phyloP scores from a whole-genome alignment of 1,140 invertebrate species.

The Neodiprion lecontei region DNA sequence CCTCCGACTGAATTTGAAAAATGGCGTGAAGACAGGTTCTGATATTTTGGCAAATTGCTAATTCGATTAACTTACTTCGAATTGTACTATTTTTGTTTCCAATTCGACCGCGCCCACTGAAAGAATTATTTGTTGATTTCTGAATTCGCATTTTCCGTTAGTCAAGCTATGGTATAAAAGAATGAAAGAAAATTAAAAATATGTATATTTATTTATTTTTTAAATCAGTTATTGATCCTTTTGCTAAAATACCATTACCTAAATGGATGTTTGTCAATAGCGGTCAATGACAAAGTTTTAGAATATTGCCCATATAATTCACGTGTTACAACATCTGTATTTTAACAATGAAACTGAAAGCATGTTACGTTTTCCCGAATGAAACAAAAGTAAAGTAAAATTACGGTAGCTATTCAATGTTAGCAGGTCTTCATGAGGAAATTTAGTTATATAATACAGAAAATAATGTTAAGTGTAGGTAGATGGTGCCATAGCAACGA shows the following conservation, averaged over 20 bases:
- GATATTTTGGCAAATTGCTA: not conserved
- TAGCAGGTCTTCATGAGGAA: not conserved
- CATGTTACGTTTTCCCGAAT: no score
- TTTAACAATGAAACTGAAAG: no score
- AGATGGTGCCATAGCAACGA: slow-evolving; percentile 46
- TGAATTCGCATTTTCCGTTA: no score
- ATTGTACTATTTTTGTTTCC: no score
- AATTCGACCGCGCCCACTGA: no score
- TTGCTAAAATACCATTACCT: not conserved
- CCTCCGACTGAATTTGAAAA: slow-evolving; percentile 6
- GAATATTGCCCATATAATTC: not conserved
- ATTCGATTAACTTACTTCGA: not conserved
- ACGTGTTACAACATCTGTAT: no score
- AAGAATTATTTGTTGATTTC: no score
- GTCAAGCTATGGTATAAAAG: not conserved
- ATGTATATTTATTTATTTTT: not conserved
- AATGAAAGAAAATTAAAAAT: not conserved
- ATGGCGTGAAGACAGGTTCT: slow-evolving; percentile 7
- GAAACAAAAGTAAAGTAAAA: not conserved
- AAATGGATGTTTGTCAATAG: not conserved
- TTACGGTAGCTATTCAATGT: slow-evolving; percentile 27
- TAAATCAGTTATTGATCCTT: not conserved
- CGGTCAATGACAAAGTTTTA: not conserved
- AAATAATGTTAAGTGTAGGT: slow-evolving; percentile 35
- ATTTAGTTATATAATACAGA: slow-evolving; percentile 27